Evolutionary conservation across 2,797 vertebrate genomes (phyloP).

Genomic region (Coendou prehensilis): DNA sequence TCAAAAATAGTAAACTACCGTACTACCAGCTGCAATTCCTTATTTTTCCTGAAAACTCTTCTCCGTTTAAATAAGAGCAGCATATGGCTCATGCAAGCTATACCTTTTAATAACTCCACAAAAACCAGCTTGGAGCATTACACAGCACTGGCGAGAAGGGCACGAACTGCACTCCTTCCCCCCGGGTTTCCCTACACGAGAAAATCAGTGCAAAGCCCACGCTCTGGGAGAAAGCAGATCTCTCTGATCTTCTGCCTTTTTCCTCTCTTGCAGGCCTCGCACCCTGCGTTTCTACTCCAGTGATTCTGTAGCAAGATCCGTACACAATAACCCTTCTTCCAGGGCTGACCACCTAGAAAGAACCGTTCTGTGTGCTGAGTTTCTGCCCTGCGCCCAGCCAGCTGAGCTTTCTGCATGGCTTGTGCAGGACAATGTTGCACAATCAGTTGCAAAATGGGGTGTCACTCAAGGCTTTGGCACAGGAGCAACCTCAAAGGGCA

Average conservation of each 20-base stretch:
- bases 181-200: background rate
- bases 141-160: background rate
- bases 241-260: slow-evolving; percentile 64
- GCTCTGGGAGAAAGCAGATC: background rate
- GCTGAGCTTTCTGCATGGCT: slow-evolving; percentile 80
- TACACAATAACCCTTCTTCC: slow-evolving; percentile 54
- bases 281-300: slow-evolving; percentile 76
- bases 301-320: slow-evolving; percentile 69
- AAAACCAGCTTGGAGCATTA: slow-evolving; percentile 71
- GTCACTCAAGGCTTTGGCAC: slow-evolving; percentile 80
- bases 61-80: slow-evolving; percentile 78
- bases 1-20: slow-evolving; percentile 80
- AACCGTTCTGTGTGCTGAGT: slow-evolving; percentile 52
- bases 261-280: background rate
- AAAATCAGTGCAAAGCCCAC: background rate
- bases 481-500: slow-evolving; percentile 88
- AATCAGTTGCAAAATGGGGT: slow-evolving; percentile 66
- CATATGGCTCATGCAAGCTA: slow-evolving; percentile 78
- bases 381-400: background rate
- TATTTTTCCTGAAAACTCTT: slow-evolving; percentile 75
- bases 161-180: background rate
- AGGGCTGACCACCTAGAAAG: slow-evolving; percentile 80
- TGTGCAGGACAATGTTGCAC: slow-evolving; percentile 76
- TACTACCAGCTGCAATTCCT: slow-evolving; percentile 79
- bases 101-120: slow-evolving; percentile 72